Percentiles rank a stretch among this genome's conserved stretches.
Conservation (phyloP, 2,797 vertebrate genomes). For the Zalophus californianus region DNA sequence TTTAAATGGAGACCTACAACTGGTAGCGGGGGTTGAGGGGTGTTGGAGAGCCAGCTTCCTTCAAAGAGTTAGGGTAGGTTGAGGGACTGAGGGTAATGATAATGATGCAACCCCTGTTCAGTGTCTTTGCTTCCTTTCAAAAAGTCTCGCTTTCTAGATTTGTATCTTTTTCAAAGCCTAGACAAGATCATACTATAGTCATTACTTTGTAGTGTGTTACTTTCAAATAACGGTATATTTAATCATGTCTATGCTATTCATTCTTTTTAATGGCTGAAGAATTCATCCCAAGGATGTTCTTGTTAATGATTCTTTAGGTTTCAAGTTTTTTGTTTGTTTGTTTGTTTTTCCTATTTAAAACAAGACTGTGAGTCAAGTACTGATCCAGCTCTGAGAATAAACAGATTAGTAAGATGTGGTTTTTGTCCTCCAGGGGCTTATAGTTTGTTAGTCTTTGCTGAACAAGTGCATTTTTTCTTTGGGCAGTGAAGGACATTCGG, state of each 20-base stretch:
- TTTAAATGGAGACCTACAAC: not conserved
- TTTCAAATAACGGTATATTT: not conserved
- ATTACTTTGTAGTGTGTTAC: not conserved
- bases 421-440: not conserved
- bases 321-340: not conserved
- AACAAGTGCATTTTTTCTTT: conserved; percentile 11
- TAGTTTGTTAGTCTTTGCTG: conserved; percentile 13
- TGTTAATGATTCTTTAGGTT: not conserved
- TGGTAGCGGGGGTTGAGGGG: not conserved
- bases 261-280: conserved; percentile 33
- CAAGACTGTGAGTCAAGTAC: not conserved
- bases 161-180: not conserved
- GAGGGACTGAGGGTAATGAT: not conserved
- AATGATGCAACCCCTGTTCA: not conserved
- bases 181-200: not conserved
- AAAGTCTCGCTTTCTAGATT: not conserved
- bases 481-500: not conserved
- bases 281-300: not conserved
- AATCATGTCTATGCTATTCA: not conserved
- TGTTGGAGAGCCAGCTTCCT: not conserved
- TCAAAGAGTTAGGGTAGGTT: not conserved
- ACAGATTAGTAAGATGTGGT: not conserved
- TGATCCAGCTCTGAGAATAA: conserved; percentile 38
- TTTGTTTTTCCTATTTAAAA: not conserved
- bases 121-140: not conserved